Base-by-base conservation (phyloP, 2,797 vertebrate species). In the Nasua narica region DNA sequence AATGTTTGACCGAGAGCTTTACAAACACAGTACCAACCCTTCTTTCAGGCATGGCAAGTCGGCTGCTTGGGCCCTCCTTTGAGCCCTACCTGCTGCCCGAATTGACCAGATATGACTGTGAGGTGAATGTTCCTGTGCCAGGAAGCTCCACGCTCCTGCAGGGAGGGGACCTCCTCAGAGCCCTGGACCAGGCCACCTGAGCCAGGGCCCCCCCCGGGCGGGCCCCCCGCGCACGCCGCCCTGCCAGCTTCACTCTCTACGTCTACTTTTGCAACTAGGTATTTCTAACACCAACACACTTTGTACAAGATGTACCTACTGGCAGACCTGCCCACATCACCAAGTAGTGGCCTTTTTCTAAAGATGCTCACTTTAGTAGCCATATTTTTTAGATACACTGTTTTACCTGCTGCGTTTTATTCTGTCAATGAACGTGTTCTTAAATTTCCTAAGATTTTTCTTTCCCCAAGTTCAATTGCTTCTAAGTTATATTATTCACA, bases 91-190 rank as follows among this genome's bases (percentile, higher is more conserved):
- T 99, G 98, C 98, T 99, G 98, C 99, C 99, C 0, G 99, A 99
- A 98, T 97, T 99, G 99, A 99, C 99, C 11, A 99, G 99, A 92
- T 99, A 99, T 29, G 99, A 99, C 99, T 99, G 99, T 94, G 99
- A 99, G 99, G 99, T 99, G 97, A 99, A 99, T 19, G 98, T 99
- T 87, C 99, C 99, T 0, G 99, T 99, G 96, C 98, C 99, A 96
- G 99, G 99, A 83, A 99, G 98, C 98, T 99, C 99, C 74, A 99
- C 99, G 25, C 99, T 99, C 97, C 99, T 99, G 87, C 99, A 99
- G 98, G 99, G 99, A 96, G 98, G 99, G 8, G 99, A 99, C 97
- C 99, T 99, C 97, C 99, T 99, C 96, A 98, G 98, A 98, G 99
- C 99, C 5, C 99, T 99, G 98, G 99, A 99, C 98, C 99, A 99